Base-by-base conservation (phyloP, 1,140 invertebrate genomes). In the Diploscapter pachys region DNA sequence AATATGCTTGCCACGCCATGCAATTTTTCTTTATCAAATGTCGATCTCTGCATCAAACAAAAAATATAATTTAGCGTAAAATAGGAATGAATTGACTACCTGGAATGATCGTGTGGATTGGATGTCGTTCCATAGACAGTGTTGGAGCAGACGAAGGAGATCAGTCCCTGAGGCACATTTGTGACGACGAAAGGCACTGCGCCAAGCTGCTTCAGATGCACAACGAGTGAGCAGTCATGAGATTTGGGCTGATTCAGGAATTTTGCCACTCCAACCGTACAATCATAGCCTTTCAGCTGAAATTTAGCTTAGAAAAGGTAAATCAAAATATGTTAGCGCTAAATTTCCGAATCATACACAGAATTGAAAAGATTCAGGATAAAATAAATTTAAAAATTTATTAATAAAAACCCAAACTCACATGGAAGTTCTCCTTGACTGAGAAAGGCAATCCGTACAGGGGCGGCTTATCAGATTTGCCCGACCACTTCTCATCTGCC, bases 151-250 rank as follows among this genome's bases (percentile, higher is more conserved):
- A 81, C 80, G 69, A 77, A 85, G n/a, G 80, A 81, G 3, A 86
- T 55, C 49, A 86, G 70, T n/a, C 80, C 81, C 72, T 89, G 88
- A 5, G 88, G 87, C 2, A 88, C 80, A 76, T 89, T 88, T 6
- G 88, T 89, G 74, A 86, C 83, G 54, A 85, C 84, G 80, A 88
- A 88, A 2, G 88, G 88, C 49, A 88, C 56, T 31, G 64, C 49
- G 63, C 61, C 56, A 5, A 67, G 61, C 6, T 6, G 11, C 51
- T 68, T 68, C 48, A 88, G 66, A 4, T 77, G 68, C 49, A 77
- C 70, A 8, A 89, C 85, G 63, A 87, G 51, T 5, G 80, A 80
- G 6, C 87, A 85, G 62, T 86, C 84, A 5, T 77, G 68, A 4
- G 31, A 61, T 3, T 81, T 79, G 5, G 87, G 87, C 8, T 82